phyloP scores from a whole-genome alignment of 2,113 vertebrate genomes.

The Egretta garzetta region DNA sequence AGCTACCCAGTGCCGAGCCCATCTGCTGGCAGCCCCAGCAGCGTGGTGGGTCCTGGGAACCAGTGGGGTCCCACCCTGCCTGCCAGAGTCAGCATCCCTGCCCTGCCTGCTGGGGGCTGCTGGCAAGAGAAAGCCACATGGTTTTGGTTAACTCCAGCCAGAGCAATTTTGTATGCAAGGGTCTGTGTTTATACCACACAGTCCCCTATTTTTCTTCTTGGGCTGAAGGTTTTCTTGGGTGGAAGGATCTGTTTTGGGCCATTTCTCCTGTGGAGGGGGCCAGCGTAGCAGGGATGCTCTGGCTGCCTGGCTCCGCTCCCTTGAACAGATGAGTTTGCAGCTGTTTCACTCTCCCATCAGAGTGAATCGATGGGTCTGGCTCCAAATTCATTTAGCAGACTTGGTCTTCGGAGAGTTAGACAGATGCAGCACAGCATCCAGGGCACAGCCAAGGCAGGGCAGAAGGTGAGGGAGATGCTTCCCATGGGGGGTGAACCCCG shows the following conservation, averaged over 20 bases:
- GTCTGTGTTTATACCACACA: accelerated
- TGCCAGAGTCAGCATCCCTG: not conserved
- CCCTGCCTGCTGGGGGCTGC: not conserved
- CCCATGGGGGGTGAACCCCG: not conserved
- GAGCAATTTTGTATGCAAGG: not conserved
- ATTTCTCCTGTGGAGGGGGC: not conserved
- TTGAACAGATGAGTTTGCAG: not conserved
- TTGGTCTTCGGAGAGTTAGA: not conserved
- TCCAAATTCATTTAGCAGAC: not conserved
- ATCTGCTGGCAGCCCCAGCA: not conserved
- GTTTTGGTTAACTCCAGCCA: not conserved
- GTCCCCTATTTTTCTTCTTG: not conserved
- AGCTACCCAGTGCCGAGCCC: not conserved
- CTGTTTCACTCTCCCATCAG: not conserved
- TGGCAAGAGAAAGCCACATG: not conserved
- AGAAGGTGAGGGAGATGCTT: not conserved
- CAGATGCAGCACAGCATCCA: not conserved
- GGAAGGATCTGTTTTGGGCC: not conserved
- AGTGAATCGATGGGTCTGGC: not conserved
- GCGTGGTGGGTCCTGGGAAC: not conserved
- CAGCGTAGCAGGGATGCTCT: not conserved
- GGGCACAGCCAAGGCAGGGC: not conserved
- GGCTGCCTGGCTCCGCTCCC: not conserved
- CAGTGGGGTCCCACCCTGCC: not conserved
- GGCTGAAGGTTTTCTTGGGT: not conserved